These are phyloP conservation scores for Drosophila mulleri DNA, from an alignment of 2,888 invertebrate species.

Conservation along the genomic window DNA sequence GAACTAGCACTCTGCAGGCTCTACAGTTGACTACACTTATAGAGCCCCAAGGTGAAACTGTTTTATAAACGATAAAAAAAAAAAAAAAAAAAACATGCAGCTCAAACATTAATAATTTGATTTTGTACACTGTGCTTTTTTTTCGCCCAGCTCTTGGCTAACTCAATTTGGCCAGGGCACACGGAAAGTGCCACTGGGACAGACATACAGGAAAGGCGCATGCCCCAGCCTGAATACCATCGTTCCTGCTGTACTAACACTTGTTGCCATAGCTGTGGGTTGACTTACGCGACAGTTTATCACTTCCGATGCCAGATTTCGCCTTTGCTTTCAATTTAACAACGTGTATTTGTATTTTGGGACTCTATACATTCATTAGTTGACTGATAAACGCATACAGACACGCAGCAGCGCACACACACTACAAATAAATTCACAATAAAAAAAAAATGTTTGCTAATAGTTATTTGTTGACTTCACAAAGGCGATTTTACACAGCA, in stretches of 20 bases:
- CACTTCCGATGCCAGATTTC: not conserved
- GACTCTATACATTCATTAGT: conserved; percentile 4
- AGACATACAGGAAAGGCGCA: conserved; percentile 23
- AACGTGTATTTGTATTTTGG: conserved; percentile 1
- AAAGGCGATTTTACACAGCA: conserved; percentile 10
- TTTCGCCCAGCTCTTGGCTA: conserved; percentile 28
- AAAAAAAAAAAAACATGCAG: not conserved
- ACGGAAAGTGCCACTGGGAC: conserved; percentile 28
- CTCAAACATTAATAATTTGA: conserved; percentile 48
- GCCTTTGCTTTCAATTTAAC: conserved; percentile 9
- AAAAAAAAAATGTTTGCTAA: conserved; percentile 11
- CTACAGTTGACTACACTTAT: not conserved
- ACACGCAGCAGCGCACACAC: not conserved
- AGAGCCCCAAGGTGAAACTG: conserved; percentile 1
- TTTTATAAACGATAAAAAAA: conserved; percentile 3
- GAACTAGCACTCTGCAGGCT: conserved; percentile 1
- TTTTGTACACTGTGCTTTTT: conserved; percentile 41
- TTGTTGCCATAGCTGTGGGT: conserved; percentile 36
- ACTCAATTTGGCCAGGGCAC: conserved; percentile 48
- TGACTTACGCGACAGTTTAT: conserved; percentile 28
- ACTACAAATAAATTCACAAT: not conserved
- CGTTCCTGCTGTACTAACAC: conserved; percentile 28
- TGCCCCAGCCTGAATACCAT: conserved; percentile 18
- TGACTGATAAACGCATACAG: conserved; percentile 22
- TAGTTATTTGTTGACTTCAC: conserved; percentile 5